Base-by-base conservation (phyloP, 2,113 vertebrate genomes). In the sheep (Ovis aries) region DNA sequence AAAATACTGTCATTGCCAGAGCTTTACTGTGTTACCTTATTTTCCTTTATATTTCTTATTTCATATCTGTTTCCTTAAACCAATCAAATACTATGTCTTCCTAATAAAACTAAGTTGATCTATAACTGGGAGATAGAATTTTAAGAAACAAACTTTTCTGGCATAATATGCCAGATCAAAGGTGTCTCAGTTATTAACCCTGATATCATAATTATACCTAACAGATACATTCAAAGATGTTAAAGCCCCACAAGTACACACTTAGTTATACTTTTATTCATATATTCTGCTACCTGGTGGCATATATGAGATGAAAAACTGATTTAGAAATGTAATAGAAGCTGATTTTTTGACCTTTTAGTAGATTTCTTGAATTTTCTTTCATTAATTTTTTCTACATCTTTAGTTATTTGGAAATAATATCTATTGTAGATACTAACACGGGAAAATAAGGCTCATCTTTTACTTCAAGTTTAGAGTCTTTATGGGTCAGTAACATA, bases 391-490 rank as follows among this genome's bases (percentile, higher is more conserved):
- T 81, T 94, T 77, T 25, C 81, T 31, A 88, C 7, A 67, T 67
- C n/a, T 90, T 93, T 93, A 89, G 15, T 97, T 96, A 95, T 92
- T 96, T 97, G 23, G 36, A 94, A 91, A n/a, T 62, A 82, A 59
- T 88, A 29, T 50, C 21, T 86, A 14, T 77, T 77, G 12, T 43
- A 94, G 43, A 78, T 52, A 50, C 43, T 91, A 55, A 92, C 36
- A 77, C 25, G 43, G 23, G 29, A 93, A 95, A 96, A 59, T 71
- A 87, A 1, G 29, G 9, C 36, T 95, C 1, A 87, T 71, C 33
- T 88, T 97, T 92, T 93, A 36, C 14, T 96, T 91, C 50, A 86
- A 82, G 23, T 82, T 60, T 83, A 36, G 40, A 48, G 33, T 95
- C 92, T 96, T 14, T 50, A 87, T 93, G 19, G 71, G 16, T 60